Base-by-base conservation (phyloP, 1,140 invertebrate species). In the Trichonephila clavipes region DNA sequence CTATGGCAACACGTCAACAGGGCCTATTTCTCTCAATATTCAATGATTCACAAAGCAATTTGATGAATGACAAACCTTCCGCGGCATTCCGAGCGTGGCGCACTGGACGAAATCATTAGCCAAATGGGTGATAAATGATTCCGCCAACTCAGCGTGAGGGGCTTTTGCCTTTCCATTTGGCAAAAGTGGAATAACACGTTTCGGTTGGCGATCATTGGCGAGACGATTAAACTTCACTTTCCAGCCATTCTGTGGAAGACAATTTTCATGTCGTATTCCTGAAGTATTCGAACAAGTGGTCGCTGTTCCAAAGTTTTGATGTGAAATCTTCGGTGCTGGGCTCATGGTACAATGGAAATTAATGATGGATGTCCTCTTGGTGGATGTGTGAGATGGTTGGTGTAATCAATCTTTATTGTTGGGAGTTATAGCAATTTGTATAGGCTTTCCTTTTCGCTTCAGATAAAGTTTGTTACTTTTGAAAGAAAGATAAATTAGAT, bases 71-170 rank as follows among this genome's bases (percentile, higher is more conserved):
- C 69, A 24, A n/a, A 61, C 83, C 59, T 72, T 72, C 83, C 59
- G 83, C 34, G 7, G 83, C 59, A 59, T 86, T 24, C 83, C 24
- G 69, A 72, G 24, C 69, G 69, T 72, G 28, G 69, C 24, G 24
- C 19, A 18, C 58, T 12, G 83, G 59, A 86, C 83, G 58, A 86
- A 86, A 86, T 86, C 83, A 86, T 86, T 86, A 86, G 83, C 83
- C 83, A 86, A 86, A 86, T 86, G 83, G 83, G 51, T 86, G 83
- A 86, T 86, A 24, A 86, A 86, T 86, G 83, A 24, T 86, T 34
- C 12, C 51, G 28, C 51, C 83, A 61, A 86, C 83, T 34, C 59
- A 16, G 83, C 59, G 83, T 86, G 83, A 86, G 83, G 83, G 24
- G 59, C 12, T 19, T 16, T 72, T 72, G 83, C 51, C 58, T 28